Percentiles rank a stretch among this genome's conserved stretches.
phyloP scores from a whole-genome alignment of 1,140 invertebrate species.

The Zaprionus ghesquierei region DNA sequence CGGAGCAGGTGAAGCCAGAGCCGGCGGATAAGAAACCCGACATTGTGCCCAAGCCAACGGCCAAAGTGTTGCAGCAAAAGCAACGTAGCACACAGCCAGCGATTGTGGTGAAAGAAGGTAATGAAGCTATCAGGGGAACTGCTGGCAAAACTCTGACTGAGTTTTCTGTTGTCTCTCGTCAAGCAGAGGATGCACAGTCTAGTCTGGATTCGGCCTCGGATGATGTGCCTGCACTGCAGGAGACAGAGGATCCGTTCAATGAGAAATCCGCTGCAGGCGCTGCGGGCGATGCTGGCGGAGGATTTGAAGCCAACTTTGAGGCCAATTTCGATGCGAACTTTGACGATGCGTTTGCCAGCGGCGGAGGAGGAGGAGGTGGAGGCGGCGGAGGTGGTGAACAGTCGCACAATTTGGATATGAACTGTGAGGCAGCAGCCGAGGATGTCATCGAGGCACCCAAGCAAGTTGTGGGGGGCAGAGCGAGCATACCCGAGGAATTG shows the following conservation, averaged over 20 bases:
- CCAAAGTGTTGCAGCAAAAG: conserved; percentile 81
- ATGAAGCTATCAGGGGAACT: conserved; percentile 18
- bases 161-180: conserved; percentile 56
- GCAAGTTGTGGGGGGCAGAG: conserved; percentile 87
- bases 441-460: conserved; percentile 84
- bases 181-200: conserved; percentile 70
- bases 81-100: conserved; percentile 4
- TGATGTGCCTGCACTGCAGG: conserved; percentile 61
- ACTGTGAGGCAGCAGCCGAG: conserved; percentile 46
- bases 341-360: conserved; percentile 78
- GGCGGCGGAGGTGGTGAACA: conserved; percentile 73
- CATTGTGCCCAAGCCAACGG: conserved; percentile 78
- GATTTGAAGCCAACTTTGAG: conserved; percentile 62
- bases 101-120: conserved; percentile 78
- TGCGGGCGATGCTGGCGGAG: conserved; percentile 46
- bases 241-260: conserved; percentile 75
- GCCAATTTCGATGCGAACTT: conserved; percentile 81
- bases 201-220: conserved; percentile 54
- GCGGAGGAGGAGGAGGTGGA: conserved; percentile 75
- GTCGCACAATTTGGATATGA: conserved; percentile 63
- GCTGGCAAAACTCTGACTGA: conserved; percentile 63
- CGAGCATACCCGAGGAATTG: conserved; percentile 92
- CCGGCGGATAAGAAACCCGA: conserved; percentile 61
- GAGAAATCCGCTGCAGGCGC: conserved; percentile 62
- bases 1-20: conserved; percentile 29